Percentiles rank a stretch among this genome's conserved stretches.
Conservation (phyloP, 2,888 invertebrate genomes). For the Monoplex corrugatus region DNA sequence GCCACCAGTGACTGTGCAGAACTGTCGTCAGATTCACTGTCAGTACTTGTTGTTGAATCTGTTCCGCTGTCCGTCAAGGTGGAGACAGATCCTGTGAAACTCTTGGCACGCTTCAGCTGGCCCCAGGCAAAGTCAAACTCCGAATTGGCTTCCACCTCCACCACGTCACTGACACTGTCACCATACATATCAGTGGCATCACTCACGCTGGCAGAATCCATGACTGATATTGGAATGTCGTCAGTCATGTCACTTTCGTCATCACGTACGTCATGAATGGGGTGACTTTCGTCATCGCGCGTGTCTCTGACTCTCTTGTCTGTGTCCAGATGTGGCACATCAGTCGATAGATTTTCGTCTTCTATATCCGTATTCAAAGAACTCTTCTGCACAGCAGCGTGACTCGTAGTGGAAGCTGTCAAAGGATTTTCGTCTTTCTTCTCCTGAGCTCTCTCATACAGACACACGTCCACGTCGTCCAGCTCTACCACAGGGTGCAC, state of each 20-base stretch:
- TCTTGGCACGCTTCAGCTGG: constrained; percentile 46
- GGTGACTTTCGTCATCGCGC: not conserved
- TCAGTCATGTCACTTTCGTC: constrained; percentile 23
- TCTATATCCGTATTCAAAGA: not conserved
- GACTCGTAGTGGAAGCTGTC: no score
- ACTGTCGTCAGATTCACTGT: constrained; percentile 28
- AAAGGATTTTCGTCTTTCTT: not conserved
- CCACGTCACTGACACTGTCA: constrained; percentile 59
- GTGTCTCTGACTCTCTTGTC: not conserved
- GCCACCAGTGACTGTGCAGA: no score
- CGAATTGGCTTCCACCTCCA: constrained; percentile 64
- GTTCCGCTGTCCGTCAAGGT: not conserved
- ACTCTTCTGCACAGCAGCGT: not conserved
- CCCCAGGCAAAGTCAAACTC: constrained; percentile 67
- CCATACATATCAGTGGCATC: constrained; percentile 32
- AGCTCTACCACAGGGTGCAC: constrained; percentile 59
- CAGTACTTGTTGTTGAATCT: not conserved
- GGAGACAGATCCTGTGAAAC: constrained; percentile 31
- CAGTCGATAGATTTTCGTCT: not conserved
- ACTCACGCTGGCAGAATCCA: constrained; percentile 35
- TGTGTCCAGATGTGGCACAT: not conserved
- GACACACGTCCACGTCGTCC: constrained; percentile 53
- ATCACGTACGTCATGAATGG: not conserved
- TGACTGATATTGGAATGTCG: not conserved
- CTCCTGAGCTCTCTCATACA: constrained; percentile 32